Base-by-base conservation (phyloP, 1,140 invertebrate species). In the Drosophila burlai region DNA sequence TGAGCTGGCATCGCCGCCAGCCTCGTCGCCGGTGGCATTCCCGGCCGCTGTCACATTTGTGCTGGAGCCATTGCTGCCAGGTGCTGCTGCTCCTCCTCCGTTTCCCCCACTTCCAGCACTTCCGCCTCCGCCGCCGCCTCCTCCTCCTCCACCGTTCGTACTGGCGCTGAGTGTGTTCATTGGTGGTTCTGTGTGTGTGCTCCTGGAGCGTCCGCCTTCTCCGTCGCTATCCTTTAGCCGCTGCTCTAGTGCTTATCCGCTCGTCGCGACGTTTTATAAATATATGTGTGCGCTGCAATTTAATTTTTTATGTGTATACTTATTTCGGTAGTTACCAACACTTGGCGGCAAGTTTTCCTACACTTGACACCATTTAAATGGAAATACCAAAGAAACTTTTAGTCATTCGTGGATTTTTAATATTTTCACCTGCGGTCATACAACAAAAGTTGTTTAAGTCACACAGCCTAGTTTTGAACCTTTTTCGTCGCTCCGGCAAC, bases 1-100 rank as follows among this genome's bases (percentile, higher is more conserved):
- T 36, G 94, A 94, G 74, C 93, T 94, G 58, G 93, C 93, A 92
- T 94, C 94, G 47, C 94, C 94, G 42, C 83, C 90, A 36, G 58
- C 97, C 24, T 89, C 85, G 57, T 90, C 85, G 26, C 66, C 68
- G 2, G 49, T 62, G 3, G 52, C 57, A 10, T 61, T 50, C 9
- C 76, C 76, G 69, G 66, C 80, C 67, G 69, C 54, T 49, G 79
- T 50, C 49, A 59, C 71, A 60, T 66, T 83, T 42, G 81, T 63
- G 62, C 59, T 77, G 65, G 81, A 61, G 36, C 46, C 69, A 40
- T 68, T 83, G 45, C 73, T 67, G 15, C 40, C 47, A 36, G 31
- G 49, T 31, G 49, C 64, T 26, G 36, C 16, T 55, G 59, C 58
- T 62, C 7, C 54, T 26, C 81, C 81, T 49, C 63, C 80, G 36